Base-by-base conservation (phyloP, 2,888 invertebrate species). In the Drosophila sordidula region DNA sequence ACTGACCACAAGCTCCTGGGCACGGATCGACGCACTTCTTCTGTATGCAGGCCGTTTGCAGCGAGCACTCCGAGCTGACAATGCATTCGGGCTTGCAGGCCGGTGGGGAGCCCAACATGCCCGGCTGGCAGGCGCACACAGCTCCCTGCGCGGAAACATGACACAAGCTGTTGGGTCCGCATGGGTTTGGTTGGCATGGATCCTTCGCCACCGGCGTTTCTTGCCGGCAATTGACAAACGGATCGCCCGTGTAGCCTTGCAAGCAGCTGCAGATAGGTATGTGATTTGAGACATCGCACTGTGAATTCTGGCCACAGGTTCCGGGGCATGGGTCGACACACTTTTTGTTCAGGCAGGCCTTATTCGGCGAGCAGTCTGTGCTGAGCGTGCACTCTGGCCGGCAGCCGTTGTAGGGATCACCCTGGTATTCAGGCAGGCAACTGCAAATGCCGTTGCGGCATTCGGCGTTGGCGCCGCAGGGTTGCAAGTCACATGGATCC, bases 341-440 rank as follows among this genome's bases (percentile, higher is more conserved):
- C 93, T 96, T 97, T 91, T 96, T 96, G 90, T 96, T 96, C 50
- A 95, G 93, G 89, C 97, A 97, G 11, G 97, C 95, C 92, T 94
- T 95, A 75, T 95, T 94, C 81, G 94, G 94, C 1, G 95, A 93
- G 91, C 97, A 98, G 87, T 98, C 97, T 2, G 96, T 95, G 91
- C 97, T 97, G 76, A 96, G 94, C 9, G 97, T 95, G 91, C 97
- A 97, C 93, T 97, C 97, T 12, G 97, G 97, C 89, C 96, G 94
- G 91, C 97, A 97, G 87, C 96, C 96, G 32, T 95, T 93, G 87
- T 97, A 97, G 2, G 97, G 97, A 93, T 97, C 97, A 47, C 97
- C 97, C 80, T 95, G 95, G 91, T 96, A 97, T 86, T 96, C 96
- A 55, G 95, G 94, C 70, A 96, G 92, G 92, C 97, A 97, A 68